Base-by-base conservation (phyloP, 1,140 invertebrate species). In the Chymomyza costata region DNA sequence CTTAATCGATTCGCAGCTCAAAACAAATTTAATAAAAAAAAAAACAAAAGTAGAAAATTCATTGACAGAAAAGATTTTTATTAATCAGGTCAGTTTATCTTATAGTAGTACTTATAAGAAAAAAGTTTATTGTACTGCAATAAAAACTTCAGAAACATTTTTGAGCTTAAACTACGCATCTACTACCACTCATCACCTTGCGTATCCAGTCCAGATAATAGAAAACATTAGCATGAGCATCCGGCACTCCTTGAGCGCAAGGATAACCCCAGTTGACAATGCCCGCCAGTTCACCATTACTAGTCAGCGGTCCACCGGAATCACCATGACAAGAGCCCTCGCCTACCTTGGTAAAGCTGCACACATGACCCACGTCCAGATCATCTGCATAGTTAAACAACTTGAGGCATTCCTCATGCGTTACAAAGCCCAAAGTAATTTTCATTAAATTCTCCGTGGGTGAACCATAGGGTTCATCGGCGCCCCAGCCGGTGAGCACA, bases 311-410 rank as follows among this genome's bases (percentile, higher is more conserved):
- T 17, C 86, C 85, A 5, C 87, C 87, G 3, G 84, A 86, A 53
- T 87, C 87, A 11, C 87, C 86, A 69, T 90, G 86, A 47, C 89
- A 90, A 18, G 87, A 84, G 1, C 89, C 89, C 80, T 90, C 86
- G 7, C 89, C 89, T 11, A 46, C 43, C 57, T 85, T 87, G 1
- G 88, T 90, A 8, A 88, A 84, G 0, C 90, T 90, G 57, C 90
- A 91, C 32, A 91, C 87, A 63, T 90, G 88, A 1, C 81, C 71
- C 8, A 65, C 44, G 0, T 65, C 82, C 48, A 80, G 34, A 32
- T 39, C 54, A 25, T 19, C 55, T 14, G 73, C 65, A 5, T 74
- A 40, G 13, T 76, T 62, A 14, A 81, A 68, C 16, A 57, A 60
- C 0, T 43, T 38, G 7, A 53, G 48, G 37, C 84, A 86, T n/a